These are phyloP conservation scores for Argyra leucocephala DNA, from an alignment of 2,888 invertebrate genomes.

Conservation along the genomic window DNA sequence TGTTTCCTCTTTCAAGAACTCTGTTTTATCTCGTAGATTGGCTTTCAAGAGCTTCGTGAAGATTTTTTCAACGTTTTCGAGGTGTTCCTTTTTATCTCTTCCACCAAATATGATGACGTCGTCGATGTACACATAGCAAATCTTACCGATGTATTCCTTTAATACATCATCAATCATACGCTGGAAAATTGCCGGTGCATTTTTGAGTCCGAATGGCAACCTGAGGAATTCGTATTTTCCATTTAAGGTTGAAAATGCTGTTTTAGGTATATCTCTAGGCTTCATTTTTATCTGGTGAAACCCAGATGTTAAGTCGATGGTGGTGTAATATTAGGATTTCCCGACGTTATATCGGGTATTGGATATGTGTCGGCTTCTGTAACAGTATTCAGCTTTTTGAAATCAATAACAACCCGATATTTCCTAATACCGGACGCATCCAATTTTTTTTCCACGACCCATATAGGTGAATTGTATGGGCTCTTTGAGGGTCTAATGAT, in stretches of 20 bases:
- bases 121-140: constrained; percentile 23
- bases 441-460: constrained; percentile 26
- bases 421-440: constrained; percentile 22
- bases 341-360: constrained; percentile 16
- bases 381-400: constrained; percentile 23
- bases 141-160: constrained; percentile 19
- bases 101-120: constrained; percentile 24
- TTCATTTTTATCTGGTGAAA: constrained; percentile 21
- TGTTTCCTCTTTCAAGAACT: constrained; percentile 21
- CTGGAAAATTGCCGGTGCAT: constrained; percentile 17
- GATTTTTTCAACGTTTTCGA: constrained; percentile 18
- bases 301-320: constrained; percentile 18
- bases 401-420: constrained; percentile 24
- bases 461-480: constrained; percentile 28
- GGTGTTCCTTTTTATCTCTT: constrained; percentile 16
- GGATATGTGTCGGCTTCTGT: no score
- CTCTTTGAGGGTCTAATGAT: constrained; percentile 31
- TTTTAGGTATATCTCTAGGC: constrained; percentile 17
- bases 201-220: constrained; percentile 16
- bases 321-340: constrained; percentile 16
- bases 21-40: constrained; percentile 18
- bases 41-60: constrained; percentile 17
- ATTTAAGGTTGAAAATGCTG: constrained; percentile 21
- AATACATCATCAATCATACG: constrained; percentile 25
- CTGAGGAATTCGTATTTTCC: constrained; percentile 22